A percentile compares a stretch with the other conserved stretches of the same genome.
Conservation (phyloP, 2,113 vertebrate genomes). For the Neotoma lepida region DNA sequence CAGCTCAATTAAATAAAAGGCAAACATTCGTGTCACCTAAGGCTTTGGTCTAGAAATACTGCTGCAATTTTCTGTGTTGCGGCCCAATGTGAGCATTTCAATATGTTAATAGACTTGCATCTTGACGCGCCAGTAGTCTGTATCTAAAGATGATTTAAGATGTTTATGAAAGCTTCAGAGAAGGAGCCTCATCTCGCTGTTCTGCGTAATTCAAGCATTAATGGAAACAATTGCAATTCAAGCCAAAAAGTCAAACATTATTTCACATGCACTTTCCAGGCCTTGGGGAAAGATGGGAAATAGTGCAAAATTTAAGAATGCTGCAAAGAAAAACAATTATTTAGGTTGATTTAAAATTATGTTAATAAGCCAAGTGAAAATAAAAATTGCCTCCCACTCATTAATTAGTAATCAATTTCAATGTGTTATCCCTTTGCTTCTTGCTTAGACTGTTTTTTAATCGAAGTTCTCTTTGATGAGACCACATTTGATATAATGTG, state of each 20-base stretch:
- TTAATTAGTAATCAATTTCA: conserved; percentile 31
- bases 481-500: neutral
- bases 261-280: neutral
- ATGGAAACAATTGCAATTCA: conserved; percentile 28
- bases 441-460: conserved; percentile 22
- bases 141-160: conserved; percentile 56
- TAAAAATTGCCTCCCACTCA: neutral
- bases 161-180: conserved; percentile 40
- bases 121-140: neutral
- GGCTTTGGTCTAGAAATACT: conserved; percentile 47
- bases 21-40: conserved; percentile 13
- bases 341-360: conserved; percentile 24
- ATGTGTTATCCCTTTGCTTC: neutral
- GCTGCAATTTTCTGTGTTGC: conserved; percentile 30
- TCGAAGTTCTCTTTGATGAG: neutral
- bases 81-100: neutral
- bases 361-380: neutral
- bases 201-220: conserved; percentile 43
- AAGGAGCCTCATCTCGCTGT: neutral
- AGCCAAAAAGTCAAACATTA: conserved; percentile 42
- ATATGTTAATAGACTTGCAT: conserved; percentile 54
- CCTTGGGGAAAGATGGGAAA: neutral
- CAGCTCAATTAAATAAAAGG: conserved; percentile 59
- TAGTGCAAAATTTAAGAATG: neutral
- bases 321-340: conserved; percentile 1